Percentiles rank a stretch among this genome's conserved stretches.
phyloP scores from a whole-genome alignment of 2,888 invertebrate genomes.

The Nomada goodeniana region DNA sequence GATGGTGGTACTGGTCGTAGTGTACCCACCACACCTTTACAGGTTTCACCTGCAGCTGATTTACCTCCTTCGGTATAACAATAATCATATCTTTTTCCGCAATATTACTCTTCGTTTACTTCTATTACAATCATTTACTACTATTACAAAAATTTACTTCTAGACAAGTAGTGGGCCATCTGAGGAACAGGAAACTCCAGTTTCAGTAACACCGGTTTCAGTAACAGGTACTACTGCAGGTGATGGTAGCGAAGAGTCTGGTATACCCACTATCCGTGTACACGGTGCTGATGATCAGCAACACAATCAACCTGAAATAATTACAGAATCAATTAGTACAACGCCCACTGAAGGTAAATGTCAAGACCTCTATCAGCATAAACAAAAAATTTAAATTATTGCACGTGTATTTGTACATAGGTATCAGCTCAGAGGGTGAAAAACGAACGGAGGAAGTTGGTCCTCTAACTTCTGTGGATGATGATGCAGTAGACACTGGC shows the following conservation, averaged over 20 bases:
- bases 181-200: conserved; percentile 78
- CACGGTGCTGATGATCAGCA: conserved; percentile 76
- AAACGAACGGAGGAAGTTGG: conserved; percentile 84
- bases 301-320: conserved; percentile 74
- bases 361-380: conserved; percentile 10
- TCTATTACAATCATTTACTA: conserved; percentile 20
- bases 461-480: conserved; percentile 75
- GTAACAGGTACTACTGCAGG: conserved; percentile 73
- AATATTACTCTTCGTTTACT: not conserved
- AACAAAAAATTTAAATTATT: conserved; percentile 46
- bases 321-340: conserved; percentile 77
- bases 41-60: conserved; percentile 86
- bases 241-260: conserved; percentile 74
- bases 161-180: conserved; percentile 77
- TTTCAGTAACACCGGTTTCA: conserved; percentile 74
- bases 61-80: conserved; percentile 77
- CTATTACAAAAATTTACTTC: conserved; percentile 46
- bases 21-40: conserved; percentile 89
- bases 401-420: conserved; percentile 72
- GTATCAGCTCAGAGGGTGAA: conserved; percentile 88
- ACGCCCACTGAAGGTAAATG: conserved; percentile 76
- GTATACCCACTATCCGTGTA: conserved; percentile 75
- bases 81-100: not conserved
- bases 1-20: conserved; percentile 88
- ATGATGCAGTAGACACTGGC: conserved; percentile 76